Base-by-base conservation (phyloP, 2,888 invertebrate genomes). In the Caenorhabditis sinica region DNA sequence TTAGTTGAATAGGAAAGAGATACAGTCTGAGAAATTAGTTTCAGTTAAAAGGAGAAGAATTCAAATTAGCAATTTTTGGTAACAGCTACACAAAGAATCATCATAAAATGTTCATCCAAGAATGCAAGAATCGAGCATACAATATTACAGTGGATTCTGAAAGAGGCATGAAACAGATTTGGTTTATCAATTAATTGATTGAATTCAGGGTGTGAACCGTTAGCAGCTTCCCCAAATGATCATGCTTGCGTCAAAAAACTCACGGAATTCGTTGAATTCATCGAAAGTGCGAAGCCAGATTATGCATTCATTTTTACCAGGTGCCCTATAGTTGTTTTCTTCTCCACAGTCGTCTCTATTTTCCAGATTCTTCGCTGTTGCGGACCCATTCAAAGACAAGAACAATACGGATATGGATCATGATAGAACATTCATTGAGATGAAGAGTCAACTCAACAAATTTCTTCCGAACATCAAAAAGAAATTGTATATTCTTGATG, bases 81-180 rank as follows among this genome's bases (percentile, higher is more conserved):
- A 87, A 86, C 53, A 87, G 87, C 40, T 85, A 73, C 33, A 71
- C 81, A 2, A 23, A 66, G n/a, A 87, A 87, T 43, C 68, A 82
- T 61, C 79, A 71, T 9, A 45, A 75, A 28, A 53, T 87, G 72
- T 60, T 85, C 20, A 63, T 84, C 56, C 80, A 87, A 68, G 77
- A 77, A 49, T 83, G 83, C 43, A 45, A 66, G 33, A 23, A 66
- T 13, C 49, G 69, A 30, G 73, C 83, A n/a, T 58, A 68, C 11
- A 68, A 71, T 13, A 77, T 83, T 11, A 45, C 66, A 6, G 36
- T 65, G 40, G 65, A 73, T 30, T 71, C 71, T 1, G 79, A 79
- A 43, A 79, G 71, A 71, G 79, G 79, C 65, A 13, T 6, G 15
- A n/a, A 4, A 3, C 9, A 0, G 53, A 15, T 20, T 20, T 63